Percentiles rank a stretch among this genome's conserved stretches.
Evolutionary conservation across 2,797 vertebrate genomes (phyloP).

Genomic region (Trematomus bernacchii): DNA sequence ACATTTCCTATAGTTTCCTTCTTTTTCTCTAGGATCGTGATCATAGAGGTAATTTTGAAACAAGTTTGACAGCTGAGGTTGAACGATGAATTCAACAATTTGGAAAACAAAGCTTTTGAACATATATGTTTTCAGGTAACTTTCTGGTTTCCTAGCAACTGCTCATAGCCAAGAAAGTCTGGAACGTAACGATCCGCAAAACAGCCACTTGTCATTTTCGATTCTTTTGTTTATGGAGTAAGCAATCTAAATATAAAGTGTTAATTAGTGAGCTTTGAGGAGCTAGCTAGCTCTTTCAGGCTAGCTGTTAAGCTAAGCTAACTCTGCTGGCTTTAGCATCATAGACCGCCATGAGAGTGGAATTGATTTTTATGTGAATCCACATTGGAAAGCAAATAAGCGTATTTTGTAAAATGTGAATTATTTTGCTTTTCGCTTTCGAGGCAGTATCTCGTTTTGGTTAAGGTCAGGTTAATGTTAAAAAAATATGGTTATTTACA

Average conservation of each 20-base stretch:
- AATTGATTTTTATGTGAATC: neutral
- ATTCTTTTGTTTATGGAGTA: neutral
- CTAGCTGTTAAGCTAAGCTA: neutral
- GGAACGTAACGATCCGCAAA: neutral
- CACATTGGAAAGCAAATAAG: no score
- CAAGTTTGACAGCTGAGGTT: neutral
- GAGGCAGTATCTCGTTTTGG: neutral
- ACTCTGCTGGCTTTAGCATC: neutral
- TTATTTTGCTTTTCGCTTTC: no score
- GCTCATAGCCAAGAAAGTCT: conserved; percentile 14
- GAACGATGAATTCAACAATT: neutral
- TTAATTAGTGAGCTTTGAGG: conserved; percentile 22
- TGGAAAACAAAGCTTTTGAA: neutral
- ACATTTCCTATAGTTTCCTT: no score
- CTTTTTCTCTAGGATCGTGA: neutral
- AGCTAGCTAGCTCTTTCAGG: neutral
- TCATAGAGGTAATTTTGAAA: neutral
- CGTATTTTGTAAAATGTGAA: no score
- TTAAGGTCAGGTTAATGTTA: neutral
- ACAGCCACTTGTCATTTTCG: neutral
- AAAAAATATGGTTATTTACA: neutral
- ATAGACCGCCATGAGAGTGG: neutral
- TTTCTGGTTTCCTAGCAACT: conserved; percentile 21
- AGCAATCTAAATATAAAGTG: conserved; percentile 14
- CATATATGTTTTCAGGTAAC: neutral